These are phyloP conservation scores for Plumapathes pennacea DNA, from an alignment of 92 coral and sea anemone genomes.

Conservation along the genomic window DNA sequence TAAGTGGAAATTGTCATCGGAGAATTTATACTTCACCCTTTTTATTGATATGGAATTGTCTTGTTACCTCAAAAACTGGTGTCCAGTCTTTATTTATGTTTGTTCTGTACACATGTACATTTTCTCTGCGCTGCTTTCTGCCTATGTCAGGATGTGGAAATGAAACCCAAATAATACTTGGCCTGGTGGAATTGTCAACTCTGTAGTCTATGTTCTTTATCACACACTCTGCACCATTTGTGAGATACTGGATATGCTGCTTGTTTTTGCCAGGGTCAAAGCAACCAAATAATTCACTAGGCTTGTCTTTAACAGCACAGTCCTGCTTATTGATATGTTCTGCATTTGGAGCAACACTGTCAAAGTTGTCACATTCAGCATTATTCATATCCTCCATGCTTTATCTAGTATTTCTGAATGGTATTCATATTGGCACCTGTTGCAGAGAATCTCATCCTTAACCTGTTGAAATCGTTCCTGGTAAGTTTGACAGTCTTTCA, in stretches of 20 bases:
- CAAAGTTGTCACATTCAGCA: conserved; percentile 22
- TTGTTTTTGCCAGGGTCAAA: conserved; percentile 63
- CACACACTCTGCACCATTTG: conserved; percentile 59
- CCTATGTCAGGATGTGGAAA: conserved; percentile 27
- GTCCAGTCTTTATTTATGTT: conserved; percentile 31
- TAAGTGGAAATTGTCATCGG: conserved; percentile 52
- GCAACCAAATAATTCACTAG: conserved; percentile 66
- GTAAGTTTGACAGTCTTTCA: conserved; percentile 27
- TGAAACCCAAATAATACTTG: conserved; percentile 65
- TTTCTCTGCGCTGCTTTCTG: conserved; percentile 29
- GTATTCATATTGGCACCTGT: conserved; percentile 43
- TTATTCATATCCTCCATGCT: conserved; percentile 35
- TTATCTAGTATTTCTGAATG: conserved; percentile 45
- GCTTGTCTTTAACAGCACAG: conserved; percentile 9
- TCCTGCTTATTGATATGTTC: conserved; percentile 54
- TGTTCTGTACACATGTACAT: conserved; percentile 19
- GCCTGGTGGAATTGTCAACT: conserved; percentile 38
- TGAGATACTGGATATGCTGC: conserved; percentile 55
- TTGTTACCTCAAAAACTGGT: conserved; percentile 40
- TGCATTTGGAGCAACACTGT: conserved; percentile 35
- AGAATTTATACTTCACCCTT: conserved; percentile 21
- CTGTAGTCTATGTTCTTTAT: conserved; percentile 57
- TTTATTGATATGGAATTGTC: conserved; percentile 37
- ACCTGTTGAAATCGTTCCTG: conserved; percentile 44
- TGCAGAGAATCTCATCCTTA: conserved; percentile 9